Base-by-base conservation (phyloP, 2,113 vertebrate genomes). In the Clarias gariepinus region DNA sequence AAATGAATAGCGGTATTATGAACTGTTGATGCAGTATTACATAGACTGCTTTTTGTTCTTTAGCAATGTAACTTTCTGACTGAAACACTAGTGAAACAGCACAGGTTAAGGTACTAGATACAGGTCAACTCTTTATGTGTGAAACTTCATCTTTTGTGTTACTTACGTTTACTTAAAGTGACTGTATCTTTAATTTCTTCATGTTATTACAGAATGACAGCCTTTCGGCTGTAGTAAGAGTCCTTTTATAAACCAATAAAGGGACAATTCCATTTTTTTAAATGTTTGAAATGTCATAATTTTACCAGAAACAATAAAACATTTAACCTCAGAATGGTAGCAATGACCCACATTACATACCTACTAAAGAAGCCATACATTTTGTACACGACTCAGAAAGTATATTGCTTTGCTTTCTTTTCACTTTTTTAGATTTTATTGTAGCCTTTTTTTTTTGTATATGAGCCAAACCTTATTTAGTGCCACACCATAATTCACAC, bases 391-490 rank as follows among this genome's bases (percentile, higher is more conserved):
- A 55, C 52, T 36, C 28, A 52, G 23, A 76, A 55, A 25, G n/a
- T 60, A 21, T 61, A 61, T 33, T 74, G 66, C 85, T 73, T 86
- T 73, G 15, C 57, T 73, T 74, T 73, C 11, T 36, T 55, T 71
- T 86, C 19, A 58, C 19, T 36, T 57, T 74, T 76, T 16, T 36
- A 84, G 33, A 41, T 85, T 47, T 55, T 85, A 78, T 21, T 81
- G 77, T 61, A 73, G 53, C 18, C 78, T 86, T 30, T 80, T n/a
- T 21, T 88, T 84, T 83, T 15, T 86, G 77, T 89, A 74, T 85
- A 88, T 88, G 85, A 86, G 85, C 89, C 79, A 88, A 85, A 76
- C 33, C 16, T 69, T 88, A 90, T 82, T 85, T 84, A 88, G 66
- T 85, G 71, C 13, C 81, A 83, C 83, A 82, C 76, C 63, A 89